A percentile compares a stretch with the other conserved stretches of the same genome.
Conservation (phyloP, 1,140 invertebrate genomes). For the Octopus sinensis region DNA sequence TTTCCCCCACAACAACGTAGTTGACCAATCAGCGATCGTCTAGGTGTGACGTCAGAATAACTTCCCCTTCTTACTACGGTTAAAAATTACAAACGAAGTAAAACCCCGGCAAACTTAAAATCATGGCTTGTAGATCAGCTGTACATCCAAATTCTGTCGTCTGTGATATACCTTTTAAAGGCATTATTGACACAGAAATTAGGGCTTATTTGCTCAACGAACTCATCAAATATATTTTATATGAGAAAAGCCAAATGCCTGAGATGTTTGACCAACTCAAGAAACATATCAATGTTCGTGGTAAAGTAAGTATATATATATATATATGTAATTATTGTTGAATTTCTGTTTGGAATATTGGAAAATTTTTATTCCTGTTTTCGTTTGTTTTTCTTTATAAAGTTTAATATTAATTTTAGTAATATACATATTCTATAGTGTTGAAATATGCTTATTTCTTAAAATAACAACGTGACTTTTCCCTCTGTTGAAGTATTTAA, state of each 20-base stretch:
- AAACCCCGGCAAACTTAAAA: neutral
- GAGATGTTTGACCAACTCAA: neutral
- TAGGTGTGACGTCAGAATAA: no score
- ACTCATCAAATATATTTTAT: slow-evolving; percentile 10
- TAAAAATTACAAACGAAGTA: neutral
- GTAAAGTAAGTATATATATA: neutral
- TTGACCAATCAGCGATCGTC: no score
- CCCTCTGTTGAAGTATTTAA: no score
- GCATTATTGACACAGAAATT: neutral
- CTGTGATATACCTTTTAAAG: slow-evolving; percentile 3
- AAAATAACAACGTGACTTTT: no score
- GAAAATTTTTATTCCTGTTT: neutral
- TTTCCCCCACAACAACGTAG: no score
- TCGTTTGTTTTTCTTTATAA: neutral
- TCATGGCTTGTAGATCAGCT: neutral
- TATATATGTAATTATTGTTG: neutral
- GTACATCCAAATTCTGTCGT: neutral
- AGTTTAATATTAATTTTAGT: no score
- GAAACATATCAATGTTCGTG: neutral
- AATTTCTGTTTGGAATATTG: neutral
- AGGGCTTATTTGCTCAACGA: neutral
- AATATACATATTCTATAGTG: no score
- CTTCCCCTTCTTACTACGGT: no score
- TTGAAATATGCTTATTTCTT: no score
- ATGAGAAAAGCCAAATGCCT: slow-evolving; percentile 6